Conservation (phyloP, 2,797 vertebrate genomes). For the Ambastaia sidthimunki region DNA sequence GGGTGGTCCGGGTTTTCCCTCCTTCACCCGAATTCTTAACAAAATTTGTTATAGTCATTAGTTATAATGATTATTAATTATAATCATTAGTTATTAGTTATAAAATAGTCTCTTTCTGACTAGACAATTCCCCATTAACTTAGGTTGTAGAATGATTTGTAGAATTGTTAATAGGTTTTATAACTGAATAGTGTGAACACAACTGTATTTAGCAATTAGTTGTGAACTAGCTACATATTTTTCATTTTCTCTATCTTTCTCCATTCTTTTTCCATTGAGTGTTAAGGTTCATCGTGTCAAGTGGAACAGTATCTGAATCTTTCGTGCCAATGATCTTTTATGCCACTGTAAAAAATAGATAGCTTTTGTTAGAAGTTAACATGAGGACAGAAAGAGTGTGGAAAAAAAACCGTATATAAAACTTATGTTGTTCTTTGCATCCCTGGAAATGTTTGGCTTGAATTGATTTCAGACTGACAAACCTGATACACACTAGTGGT, state of each 20-base stretch:
- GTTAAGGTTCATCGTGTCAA: not conserved
- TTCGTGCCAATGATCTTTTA: not conserved
- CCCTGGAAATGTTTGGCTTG: too few relatives aligned
- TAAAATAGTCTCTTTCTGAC: too few relatives aligned
- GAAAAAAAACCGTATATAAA: too few relatives aligned
- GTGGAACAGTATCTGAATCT: not conserved
- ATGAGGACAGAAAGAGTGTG: not conserved
- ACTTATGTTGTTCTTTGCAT: too few relatives aligned
- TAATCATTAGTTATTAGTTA: too few relatives aligned
- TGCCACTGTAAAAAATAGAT: not conserved
- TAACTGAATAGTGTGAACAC: not conserved
- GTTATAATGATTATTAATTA: too few relatives aligned
- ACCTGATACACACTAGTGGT: too few relatives aligned
- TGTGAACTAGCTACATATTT: not conserved
- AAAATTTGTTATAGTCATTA: too few relatives aligned
- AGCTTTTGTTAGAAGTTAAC: not conserved
- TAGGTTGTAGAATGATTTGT: not conserved
- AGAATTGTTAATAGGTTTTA: not conserved
- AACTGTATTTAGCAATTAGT: not conserved
- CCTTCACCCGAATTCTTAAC: too few relatives aligned
- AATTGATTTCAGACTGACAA: too few relatives aligned
- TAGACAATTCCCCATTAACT: too few relatives aligned
- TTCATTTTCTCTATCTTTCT: not conserved
- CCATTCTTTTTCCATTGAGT: not conserved
- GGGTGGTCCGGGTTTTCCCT: too few relatives aligned